Evolutionary conservation across 2,113 vertebrate genomes (phyloP), one percentile per base, ranked within the genome.

Genomic region (Acrocephalus arundinaceus): DNA sequence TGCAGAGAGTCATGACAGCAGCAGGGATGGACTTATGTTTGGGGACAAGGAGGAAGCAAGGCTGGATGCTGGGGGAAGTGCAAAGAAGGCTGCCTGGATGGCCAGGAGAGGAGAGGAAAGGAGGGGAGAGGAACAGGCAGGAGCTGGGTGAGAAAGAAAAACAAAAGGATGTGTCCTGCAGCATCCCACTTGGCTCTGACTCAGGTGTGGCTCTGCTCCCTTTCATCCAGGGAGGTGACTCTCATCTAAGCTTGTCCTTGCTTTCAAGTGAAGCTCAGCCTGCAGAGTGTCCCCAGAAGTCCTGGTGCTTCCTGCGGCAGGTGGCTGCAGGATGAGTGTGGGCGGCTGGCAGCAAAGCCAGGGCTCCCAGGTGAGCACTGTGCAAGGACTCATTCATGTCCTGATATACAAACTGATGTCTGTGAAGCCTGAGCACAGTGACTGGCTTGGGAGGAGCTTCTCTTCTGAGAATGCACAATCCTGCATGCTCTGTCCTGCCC

Each of bases 401-500:
- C 33, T 57, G 23, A 21, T 61, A 4, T 2, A 18, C 65, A 70
- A 15, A 48, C 49, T n/a, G 33, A 4, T 55, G 55, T 59, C 41
- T 70, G 27, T 91, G 62, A 79, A 71, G 46, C 24, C n/a, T 55
- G 41, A 78, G 35, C 55, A 43, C 49, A 21, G 28, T 8, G 4
- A 43, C 46, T 45, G 63, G 17, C 81, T 81, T 74, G 57, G 65
- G 39, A 71, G 55, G 43, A 63, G 5, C 58, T 71, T 88, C 13
- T 35, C 7, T 66, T 35, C 57, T 1, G 10, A 39, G 67, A 74
- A 78, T 6, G 3, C 39, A 22, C 15, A 10, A 10, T 71, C 35
- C 39, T 1, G 3, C 0, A 0, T 28, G n/a, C 12, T 17, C 27
- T 16, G 7, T 31, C 2, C 1, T 51, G n/a, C 35, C 18, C 55